Conservation (phyloP, 2,113 vertebrate genomes). For the Pedetes capensis region DNA sequence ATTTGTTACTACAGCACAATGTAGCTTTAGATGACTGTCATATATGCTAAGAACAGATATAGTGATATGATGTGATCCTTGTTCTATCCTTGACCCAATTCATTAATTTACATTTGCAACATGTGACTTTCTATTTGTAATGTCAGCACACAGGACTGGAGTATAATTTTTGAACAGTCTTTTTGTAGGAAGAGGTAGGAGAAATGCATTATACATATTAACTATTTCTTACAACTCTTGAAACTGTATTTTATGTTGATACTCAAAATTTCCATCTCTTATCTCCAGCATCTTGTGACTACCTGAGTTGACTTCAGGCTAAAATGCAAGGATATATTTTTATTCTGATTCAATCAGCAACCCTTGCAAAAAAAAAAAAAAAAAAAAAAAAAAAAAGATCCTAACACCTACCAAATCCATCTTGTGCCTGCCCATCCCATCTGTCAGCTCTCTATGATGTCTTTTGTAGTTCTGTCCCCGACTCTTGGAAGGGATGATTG, state of each 20-base stretch:
- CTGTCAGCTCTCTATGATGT: neutral
- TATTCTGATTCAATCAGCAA: neutral
- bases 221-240: conserved; percentile 13
- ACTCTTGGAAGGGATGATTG: neutral
- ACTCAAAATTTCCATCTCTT: neutral
- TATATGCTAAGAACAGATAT: neutral
- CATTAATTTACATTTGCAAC: neutral
- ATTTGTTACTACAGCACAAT: neutral
- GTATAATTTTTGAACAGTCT: neutral
- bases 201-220: neutral
- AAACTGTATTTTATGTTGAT: neutral
- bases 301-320: neutral
- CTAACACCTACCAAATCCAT: neutral
- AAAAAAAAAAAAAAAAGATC: neutral
- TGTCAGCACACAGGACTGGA: neutral
- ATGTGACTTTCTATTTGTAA: neutral
- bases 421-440: neutral
- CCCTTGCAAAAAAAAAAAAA: neutral
- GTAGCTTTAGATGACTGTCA: neutral
- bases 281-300: neutral
- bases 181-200: neutral
- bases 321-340: conserved; percentile 40
- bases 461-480: neutral
- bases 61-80: neutral
- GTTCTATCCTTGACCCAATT: neutral